phyloP scores from a whole-genome alignment of 2,113 vertebrate species.

The Catharus minimus region DNA sequence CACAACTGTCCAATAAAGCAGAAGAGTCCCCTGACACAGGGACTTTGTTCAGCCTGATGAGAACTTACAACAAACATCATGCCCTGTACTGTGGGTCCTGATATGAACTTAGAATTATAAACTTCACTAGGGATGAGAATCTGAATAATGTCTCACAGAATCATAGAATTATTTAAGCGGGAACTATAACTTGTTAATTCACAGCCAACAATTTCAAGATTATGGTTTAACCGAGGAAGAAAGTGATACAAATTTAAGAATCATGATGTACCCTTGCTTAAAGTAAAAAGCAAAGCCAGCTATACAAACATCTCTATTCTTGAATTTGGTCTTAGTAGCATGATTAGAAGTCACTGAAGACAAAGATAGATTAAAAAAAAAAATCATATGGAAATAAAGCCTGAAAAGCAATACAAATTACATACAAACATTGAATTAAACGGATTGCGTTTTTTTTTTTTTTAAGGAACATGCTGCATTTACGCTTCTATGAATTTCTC shows the following conservation, averaged over 20 bases:
- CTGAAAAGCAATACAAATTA: not conserved
- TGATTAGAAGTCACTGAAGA: not conserved
- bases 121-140: not conserved
- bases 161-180: not conserved
- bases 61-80: fast-evolving
- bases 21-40: not conserved
- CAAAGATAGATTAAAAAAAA: not conserved
- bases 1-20: not conserved
- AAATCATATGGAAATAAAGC: not conserved
- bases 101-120: not conserved
- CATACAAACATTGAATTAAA: not conserved
- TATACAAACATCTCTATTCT: not conserved
- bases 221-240: not conserved
- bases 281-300: not conserved
- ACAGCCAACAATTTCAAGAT: not conserved
- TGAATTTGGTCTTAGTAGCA: not conserved
- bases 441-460: not conserved
- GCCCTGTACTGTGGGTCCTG: not conserved
- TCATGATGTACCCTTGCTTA: not conserved
- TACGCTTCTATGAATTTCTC: not conserved
- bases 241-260: not conserved
- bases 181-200: not conserved
- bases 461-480: not conserved
- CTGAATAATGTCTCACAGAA: not conserved
- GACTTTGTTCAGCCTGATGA: not conserved